Conservation (phyloP, 1,140 invertebrate genomes). For the Prorops nasuta region DNA sequence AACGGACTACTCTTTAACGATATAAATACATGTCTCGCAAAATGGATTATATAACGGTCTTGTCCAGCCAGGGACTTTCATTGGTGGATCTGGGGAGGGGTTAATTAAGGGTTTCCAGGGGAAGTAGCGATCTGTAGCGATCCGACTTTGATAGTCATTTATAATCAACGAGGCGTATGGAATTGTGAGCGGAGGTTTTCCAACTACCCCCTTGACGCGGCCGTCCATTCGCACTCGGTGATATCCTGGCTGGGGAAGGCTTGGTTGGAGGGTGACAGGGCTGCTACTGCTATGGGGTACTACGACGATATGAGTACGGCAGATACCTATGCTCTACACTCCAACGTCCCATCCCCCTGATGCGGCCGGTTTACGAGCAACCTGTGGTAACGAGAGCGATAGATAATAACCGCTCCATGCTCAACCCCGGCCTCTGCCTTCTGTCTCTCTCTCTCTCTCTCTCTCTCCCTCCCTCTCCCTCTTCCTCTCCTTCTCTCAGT, state of each 20-base stretch:
- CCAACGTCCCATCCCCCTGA: conserved; percentile 37
- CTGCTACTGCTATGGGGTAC: too few species aligned
- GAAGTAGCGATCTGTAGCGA: conserved; percentile 10
- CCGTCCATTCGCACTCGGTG: conserved; percentile 44
- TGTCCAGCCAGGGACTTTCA: too few species aligned
- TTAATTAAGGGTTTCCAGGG: too few species aligned
- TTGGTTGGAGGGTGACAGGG: conserved; percentile 22
- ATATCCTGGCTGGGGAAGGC: conserved; percentile 41
- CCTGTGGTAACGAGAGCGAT: conserved; percentile 60
- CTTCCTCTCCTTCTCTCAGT: conserved; percentile 11
- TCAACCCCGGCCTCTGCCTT: conserved; percentile 37
- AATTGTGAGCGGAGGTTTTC: conserved; percentile 35
- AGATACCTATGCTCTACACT: conserved; percentile 39
- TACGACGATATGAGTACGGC: conserved; percentile 34
- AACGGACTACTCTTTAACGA: too few species aligned
- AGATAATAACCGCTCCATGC: conserved; percentile 57
- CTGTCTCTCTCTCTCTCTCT: conserved; percentile 16
- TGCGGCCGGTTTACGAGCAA: conserved; percentile 57
- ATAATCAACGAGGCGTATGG: conserved; percentile 15
- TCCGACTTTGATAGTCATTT: too few species aligned
- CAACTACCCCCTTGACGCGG: conserved; percentile 43
- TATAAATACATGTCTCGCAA: too few species aligned
- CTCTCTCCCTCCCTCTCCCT: conserved; percentile 4
- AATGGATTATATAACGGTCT: too few species aligned
- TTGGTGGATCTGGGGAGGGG: too few species aligned